A percentile compares a stretch with the other conserved stretches of the same genome.
phyloP scores from a whole-genome alignment of 2,888 invertebrate genomes.

The Polymixis lichenea region DNA sequence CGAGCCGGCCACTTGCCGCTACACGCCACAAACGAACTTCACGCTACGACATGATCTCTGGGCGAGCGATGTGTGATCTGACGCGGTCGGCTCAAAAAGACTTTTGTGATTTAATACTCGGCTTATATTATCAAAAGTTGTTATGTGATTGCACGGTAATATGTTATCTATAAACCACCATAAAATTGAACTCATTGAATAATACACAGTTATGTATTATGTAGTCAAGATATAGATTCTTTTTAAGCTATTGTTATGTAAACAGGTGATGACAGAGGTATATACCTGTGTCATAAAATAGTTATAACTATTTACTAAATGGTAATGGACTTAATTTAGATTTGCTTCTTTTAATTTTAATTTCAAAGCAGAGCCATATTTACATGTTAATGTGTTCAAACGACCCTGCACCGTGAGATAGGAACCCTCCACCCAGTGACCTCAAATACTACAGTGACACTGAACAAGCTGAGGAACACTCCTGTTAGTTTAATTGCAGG shows the following conservation, averaged over 20 bases:
- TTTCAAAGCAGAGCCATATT: conserved; percentile 14
- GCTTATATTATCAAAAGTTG: conserved; percentile 39
- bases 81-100: conserved; percentile 13
- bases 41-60: conserved; percentile 9
- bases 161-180: not conserved
- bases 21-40: conserved; percentile 37
- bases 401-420: conserved; percentile 5
- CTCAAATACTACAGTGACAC: not conserved
- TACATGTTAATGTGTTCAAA: not conserved
- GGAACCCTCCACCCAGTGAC: conserved; percentile 39
- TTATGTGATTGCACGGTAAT: not conserved
- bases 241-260: not conserved
- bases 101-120: conserved; percentile 36
- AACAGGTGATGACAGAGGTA: not conserved
- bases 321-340: not conserved
- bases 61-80: conserved; percentile 7
- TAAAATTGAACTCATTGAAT: not conserved
- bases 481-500: not conserved
- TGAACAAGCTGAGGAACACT: not conserved
- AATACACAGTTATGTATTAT: no score
- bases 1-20: conserved; percentile 37
- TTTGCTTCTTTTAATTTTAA: conserved; percentile 10
- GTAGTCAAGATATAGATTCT: no score
- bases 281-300: no score
- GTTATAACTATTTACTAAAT: not conserved